A percentile compares a stretch with the other conserved stretches of the same genome.
These are phyloP conservation scores for Psix sp. DNA, from an alignment of 1,140 invertebrate genomes.

Conservation along the genomic window DNA sequence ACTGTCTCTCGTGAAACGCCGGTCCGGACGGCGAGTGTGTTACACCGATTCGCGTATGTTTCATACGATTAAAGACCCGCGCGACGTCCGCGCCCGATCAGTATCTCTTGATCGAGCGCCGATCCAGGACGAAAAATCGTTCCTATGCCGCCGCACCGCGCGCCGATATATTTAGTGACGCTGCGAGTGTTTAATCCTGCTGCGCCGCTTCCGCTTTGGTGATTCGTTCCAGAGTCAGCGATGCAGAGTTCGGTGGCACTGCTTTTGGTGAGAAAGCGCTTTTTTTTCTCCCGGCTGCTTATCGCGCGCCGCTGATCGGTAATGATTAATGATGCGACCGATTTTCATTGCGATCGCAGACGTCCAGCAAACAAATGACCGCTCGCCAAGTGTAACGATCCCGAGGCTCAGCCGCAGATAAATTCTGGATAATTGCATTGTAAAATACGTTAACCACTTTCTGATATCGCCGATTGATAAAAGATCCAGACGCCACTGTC, in stretches of 20 bases:
- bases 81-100: slow-evolving; percentile 27
- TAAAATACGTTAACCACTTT: slow-evolving; percentile 4
- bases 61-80: slow-evolving; percentile 48
- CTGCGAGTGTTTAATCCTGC: slow-evolving; percentile 22
- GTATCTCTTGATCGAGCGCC: slow-evolving; percentile 42
- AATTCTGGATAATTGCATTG: slow-evolving; percentile 26
- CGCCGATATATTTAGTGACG: slow-evolving; percentile 32
- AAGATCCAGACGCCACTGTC: not conserved
- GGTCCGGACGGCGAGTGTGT: slow-evolving; percentile 27
- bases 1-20: slow-evolving; percentile 37
- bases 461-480: slow-evolving; percentile 1
- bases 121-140: slow-evolving; percentile 43
- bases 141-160: slow-evolving; percentile 34
- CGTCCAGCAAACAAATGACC: slow-evolving; percentile 8
- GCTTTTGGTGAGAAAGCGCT: slow-evolving; percentile 42
- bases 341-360: not conserved
- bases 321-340: slow-evolving; percentile 12
- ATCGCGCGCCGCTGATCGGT: slow-evolving; percentile 8
- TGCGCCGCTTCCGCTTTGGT: slow-evolving; percentile 33
- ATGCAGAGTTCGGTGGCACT: slow-evolving; percentile 33
- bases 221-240: slow-evolving; percentile 16
- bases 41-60: slow-evolving; percentile 48
- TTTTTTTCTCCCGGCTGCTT: slow-evolving; percentile 9
- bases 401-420: slow-evolving; percentile 2
- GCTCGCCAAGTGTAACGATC: slow-evolving; percentile 9